Base-by-base conservation (phyloP, 2,888 invertebrate species). In the Baronia brevicornis region DNA sequence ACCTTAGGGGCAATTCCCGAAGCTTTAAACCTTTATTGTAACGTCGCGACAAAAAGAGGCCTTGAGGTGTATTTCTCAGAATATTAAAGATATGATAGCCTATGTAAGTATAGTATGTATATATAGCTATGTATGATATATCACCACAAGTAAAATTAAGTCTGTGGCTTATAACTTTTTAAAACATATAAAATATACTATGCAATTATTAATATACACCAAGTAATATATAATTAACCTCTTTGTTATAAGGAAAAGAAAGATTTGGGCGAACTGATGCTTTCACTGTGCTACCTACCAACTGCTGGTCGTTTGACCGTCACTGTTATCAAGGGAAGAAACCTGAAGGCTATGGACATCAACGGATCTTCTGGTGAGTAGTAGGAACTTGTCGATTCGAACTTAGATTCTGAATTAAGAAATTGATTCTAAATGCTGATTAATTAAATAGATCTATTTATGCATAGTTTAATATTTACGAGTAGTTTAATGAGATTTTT, bases 321-420 rank as follows among this genome's bases (percentile, higher is more conserved):
- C 10, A 96, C 95, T 0, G 89, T 97, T 22, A 94, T 97, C 48
- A 97, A 97, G 73, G 96, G 94, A 1, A 87, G 96, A 44, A 95
- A 96, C 62, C 85, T 97, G 8, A 92, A 95, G 63, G 94, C 96
- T 14, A 96, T 96, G 90, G 97, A 96, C 61, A 95, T 96, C 53
- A 95, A 95, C 18, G 97, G 96, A 47, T 93, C 94, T 14, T 96
- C 95, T 52, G 95, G 95, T 94, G 61, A 69, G 72, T 46, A n/a
- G n/a, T 23, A 6, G n/a, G n/a, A 8, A 14, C 13, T 34, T n/a
- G n/a, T n/a, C n/a, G n/a, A n/a, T n/a, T n/a, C n/a, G n/a, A n/a
- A n/a, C n/a, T n/a, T n/a, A n/a, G n/a, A n/a, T n/a, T n/a, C n/a
- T n/a, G n/a, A n/a, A n/a, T n/a, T n/a, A n/a, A n/a, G n/a, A n/a